Base-by-base conservation (phyloP, 2,797 vertebrate species). In the Pseudochaenichthys georgianus region DNA sequence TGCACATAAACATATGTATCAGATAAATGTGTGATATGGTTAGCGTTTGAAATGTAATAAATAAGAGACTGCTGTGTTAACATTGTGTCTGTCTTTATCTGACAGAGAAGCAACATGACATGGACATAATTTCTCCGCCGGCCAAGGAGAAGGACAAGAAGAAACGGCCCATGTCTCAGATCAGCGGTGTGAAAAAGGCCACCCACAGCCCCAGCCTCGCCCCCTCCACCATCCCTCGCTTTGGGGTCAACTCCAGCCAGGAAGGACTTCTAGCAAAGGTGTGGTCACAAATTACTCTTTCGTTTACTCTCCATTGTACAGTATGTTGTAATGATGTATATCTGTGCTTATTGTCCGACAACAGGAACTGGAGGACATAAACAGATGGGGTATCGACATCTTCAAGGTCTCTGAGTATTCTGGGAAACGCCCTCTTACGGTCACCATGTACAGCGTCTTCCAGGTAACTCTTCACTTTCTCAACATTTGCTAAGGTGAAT, bases 371-470 rank as follows among this genome's bases (percentile, higher is more conserved):
- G 95, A 97, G 81, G 96, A 97, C 34, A 88, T 96, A 62, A 96
- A 96, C 92, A 95, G 93, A 82, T 99, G 98, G 98, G 98, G 97
- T 4, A 90, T 99, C 0, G 92, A 99, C 31, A 88, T 98, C 78
- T 99, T 98, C 86, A 97, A 95, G 75, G 91, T 99, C 1, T 94
- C 96, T 0, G 95, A 97, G 83, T 96, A 96, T 80, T 99, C 97
- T 0, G 95, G 95, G 28, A 95, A 95, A 81, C 96, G 92, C 46
- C 97, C 98, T 0, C 90, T 99, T 57, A 99, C 97, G 0, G 97
- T 96, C 82, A 81, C 96, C 61, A 95, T 98, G 93, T 98, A 97
- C 94, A 94, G 95, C 78, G 93, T 98, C 88, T 97, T 99, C 86
- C 97, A 98, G 97, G 97, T 98, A 89, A 78, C 15, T 50, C 52